Conservation (phyloP, 2,797 vertebrate species). For the Amazona finschi region DNA sequence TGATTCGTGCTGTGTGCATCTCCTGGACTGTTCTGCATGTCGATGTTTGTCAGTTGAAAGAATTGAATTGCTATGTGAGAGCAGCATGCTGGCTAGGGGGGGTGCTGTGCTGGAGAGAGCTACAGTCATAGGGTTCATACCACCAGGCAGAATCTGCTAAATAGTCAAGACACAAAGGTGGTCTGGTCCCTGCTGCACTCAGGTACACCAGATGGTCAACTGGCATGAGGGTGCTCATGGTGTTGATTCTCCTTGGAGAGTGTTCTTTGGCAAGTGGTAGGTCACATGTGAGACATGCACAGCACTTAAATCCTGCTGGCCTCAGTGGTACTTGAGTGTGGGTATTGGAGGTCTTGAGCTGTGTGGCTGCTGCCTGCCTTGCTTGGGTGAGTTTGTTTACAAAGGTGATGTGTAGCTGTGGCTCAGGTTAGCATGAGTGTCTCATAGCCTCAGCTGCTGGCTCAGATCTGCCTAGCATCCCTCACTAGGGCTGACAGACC, state of each 20-base stretch:
- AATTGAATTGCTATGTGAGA: neutral
- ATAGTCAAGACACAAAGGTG: neutral
- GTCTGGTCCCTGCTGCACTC: neutral
- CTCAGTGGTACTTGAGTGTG: neutral
- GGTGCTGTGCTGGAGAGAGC: neutral
- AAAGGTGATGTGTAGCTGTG: fast-evolving
- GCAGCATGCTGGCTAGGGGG: fast-evolving
- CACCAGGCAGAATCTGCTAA: neutral
- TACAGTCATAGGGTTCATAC: neutral
- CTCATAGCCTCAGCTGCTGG: neutral
- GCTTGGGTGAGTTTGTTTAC: neutral
- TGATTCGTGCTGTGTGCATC: neutral
- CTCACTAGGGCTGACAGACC: neutral
- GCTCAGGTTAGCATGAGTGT: fast-evolving
- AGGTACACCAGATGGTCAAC: neutral
- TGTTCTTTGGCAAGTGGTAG: neutral
- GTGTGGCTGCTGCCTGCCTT: neutral
- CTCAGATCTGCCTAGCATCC: neutral
- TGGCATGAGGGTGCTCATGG: neutral
- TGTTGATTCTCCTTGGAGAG: neutral
- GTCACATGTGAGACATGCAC: neutral
- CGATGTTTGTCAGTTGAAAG: neutral
- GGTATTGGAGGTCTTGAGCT: neutral
- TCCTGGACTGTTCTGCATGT: neutral
- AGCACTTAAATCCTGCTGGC: fast-evolving